Base-by-base conservation (phyloP, 2,113 vertebrate genomes). In the Piaya cayana region DNA sequence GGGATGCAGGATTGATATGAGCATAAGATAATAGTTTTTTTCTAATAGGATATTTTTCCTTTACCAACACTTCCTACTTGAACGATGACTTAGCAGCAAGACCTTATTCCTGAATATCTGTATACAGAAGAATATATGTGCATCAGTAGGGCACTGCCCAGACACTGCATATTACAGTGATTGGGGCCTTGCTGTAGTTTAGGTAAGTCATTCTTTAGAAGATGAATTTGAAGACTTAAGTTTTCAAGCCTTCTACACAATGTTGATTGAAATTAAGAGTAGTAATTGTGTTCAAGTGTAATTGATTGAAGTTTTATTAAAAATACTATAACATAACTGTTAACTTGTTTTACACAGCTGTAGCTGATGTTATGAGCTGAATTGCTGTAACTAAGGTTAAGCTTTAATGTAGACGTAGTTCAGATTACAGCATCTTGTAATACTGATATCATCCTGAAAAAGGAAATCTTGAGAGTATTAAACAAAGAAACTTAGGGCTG, bases 361-460 rank as follows among this genome's bases (percentile, higher is more conserved):
- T 93, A 88, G 70, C 70, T 87, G 49, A 49, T 64, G 86, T 60
- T 55, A 22, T 78, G 34, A 27, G 8, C 47, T 63, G 27, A 78
- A 47, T 30, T 83, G 43, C 76, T 52, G 22, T 58, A 26, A 49
- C 45, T 74, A 25, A 64, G 62, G 43, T 89, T 59, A 78, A 82
- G 37, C 32, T 59, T 74, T 63, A 63, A 50, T 63, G 32, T 60
- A 76, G 92, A 17, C 65, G 22, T 26, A 43, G 77, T 43, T 92
- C 77, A 68, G 19, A 62, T 91, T 95, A 68, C 74, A 62, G 74
- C 53, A 65, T 89, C 84, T 89, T 79, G 5, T 0, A 65, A 23
- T 81, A 62, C 23, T 62, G 71, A 87, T 78, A 70, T 92, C 91
- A 64, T 65, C 86, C 77, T 82, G 89, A 65, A 91, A 88, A 93